phyloP scores from a whole-genome alignment of 2,888 invertebrate species.

The Morpho helenor region DNA sequence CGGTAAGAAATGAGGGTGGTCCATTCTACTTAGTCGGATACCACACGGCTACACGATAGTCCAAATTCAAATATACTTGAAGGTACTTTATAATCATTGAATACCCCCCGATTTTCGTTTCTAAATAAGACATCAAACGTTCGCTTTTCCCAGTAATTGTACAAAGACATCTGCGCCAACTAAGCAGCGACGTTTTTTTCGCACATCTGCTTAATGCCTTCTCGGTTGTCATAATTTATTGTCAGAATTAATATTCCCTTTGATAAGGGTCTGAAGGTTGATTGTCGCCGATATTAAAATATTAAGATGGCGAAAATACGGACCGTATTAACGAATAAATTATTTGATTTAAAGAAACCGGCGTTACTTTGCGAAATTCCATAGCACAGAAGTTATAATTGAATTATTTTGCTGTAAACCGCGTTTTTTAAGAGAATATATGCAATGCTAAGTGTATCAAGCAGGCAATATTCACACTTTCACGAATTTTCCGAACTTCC shows the following conservation, averaged over 20 bases:
- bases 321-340: slow-evolving; percentile 1
- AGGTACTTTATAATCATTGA: no score
- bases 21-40: no score
- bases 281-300: slow-evolving; percentile 21
- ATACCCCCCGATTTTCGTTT: slow-evolving; percentile 2
- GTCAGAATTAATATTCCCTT: slow-evolving; percentile 15
- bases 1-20: no score
- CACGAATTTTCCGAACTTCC: no score
- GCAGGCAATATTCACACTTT: no score
- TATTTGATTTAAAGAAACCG: background rate
- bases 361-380: no score
- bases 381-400: no score
- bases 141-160: background rate
- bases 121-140: slow-evolving; percentile 9
- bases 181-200: background rate
- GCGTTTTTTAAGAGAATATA: no score
- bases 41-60: no score
- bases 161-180: background rate
- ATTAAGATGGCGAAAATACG: slow-evolving; percentile 4
- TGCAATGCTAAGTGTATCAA: no score
- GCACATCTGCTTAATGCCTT: background rate
- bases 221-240: slow-evolving; percentile 17
- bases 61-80: no score
- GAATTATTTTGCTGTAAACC: no score
- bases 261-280: slow-evolving; percentile 18